Evolutionary conservation across 2,797 vertebrate genomes (phyloP).

Genomic region (Dipus sagitta): DNA sequence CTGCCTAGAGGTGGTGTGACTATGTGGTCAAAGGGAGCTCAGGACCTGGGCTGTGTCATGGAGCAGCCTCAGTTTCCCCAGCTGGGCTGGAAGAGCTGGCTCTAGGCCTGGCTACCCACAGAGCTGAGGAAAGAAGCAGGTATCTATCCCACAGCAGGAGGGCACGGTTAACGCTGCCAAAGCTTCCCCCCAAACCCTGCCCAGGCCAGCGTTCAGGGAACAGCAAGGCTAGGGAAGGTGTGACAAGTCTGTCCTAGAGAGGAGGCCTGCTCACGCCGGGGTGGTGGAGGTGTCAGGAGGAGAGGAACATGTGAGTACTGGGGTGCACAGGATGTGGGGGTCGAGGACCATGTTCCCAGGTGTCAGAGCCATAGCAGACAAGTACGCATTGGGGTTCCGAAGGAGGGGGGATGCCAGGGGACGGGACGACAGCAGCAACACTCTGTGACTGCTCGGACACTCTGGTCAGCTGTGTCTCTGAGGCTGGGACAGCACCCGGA

Average conservation of each 20-base stretch:
- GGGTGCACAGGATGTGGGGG: accelerated
- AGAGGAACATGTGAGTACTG: too few relatives aligned
- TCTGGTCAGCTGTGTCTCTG: background rate
- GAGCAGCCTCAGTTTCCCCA: constrained; percentile 13
- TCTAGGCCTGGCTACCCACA: background rate
- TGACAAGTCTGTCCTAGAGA: background rate
- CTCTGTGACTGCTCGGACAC: accelerated
- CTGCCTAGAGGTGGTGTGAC: background rate
- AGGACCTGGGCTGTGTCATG: background rate
- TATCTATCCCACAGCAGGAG: background rate
- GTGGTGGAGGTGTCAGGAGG: too few relatives aligned
- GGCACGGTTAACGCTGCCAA: background rate
- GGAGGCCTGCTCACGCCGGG: background rate
- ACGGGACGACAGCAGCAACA: background rate
- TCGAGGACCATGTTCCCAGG: background rate
- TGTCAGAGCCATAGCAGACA: too few relatives aligned
- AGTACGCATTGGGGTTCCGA: background rate
- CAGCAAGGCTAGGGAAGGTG: background rate
- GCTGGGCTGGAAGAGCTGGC: background rate
- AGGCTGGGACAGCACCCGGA: background rate
- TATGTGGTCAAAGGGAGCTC: background rate
- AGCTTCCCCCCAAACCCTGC: background rate
- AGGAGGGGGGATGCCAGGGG: background rate
- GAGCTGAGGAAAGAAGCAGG: background rate
- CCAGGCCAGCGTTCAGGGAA: background rate